A percentile compares a stretch with the other conserved stretches of the same genome.
These are phyloP conservation scores for Listrodromus nycthemerus DNA, from an alignment of 2,888 invertebrate species.

Conservation along the genomic window DNA sequence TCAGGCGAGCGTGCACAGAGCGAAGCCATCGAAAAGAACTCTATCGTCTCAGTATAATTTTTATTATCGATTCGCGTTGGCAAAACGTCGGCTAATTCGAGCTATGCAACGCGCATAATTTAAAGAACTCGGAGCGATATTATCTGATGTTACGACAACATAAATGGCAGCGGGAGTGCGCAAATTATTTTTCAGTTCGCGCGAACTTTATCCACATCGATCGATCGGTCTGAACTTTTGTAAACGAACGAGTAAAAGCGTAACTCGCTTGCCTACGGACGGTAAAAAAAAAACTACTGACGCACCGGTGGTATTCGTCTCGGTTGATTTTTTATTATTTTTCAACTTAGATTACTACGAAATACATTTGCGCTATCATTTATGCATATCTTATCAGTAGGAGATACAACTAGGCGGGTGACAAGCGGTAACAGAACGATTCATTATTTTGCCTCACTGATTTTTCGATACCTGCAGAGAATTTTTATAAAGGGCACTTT, in stretches of 20 bases:
- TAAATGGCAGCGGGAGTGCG: background rate
- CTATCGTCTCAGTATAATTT: background rate
- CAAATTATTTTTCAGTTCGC: background rate
- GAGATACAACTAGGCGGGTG: background rate
- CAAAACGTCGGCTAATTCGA: background rate
- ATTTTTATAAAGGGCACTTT: no score
- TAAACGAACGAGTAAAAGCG: background rate
- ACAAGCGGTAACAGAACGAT: no score
- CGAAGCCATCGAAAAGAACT: background rate
- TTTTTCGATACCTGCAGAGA: no score
- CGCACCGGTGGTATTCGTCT: background rate
- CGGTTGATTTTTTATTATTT: background rate
- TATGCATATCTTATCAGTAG: background rate
- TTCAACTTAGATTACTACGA: background rate
- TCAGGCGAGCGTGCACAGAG: no score
- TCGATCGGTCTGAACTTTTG: background rate
- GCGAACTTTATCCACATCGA: background rate
- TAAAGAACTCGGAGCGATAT: background rate
- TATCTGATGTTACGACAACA: background rate
- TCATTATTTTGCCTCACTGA: no score
- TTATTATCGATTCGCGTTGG: background rate
- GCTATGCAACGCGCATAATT: background rate
- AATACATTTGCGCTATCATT: background rate
- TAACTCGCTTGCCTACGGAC: background rate
- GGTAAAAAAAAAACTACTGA: background rate